Percentiles rank a stretch among this genome's conserved stretches.
phyloP scores from a whole-genome alignment of 2,888 invertebrate genomes.

The Camponotus fellah region DNA sequence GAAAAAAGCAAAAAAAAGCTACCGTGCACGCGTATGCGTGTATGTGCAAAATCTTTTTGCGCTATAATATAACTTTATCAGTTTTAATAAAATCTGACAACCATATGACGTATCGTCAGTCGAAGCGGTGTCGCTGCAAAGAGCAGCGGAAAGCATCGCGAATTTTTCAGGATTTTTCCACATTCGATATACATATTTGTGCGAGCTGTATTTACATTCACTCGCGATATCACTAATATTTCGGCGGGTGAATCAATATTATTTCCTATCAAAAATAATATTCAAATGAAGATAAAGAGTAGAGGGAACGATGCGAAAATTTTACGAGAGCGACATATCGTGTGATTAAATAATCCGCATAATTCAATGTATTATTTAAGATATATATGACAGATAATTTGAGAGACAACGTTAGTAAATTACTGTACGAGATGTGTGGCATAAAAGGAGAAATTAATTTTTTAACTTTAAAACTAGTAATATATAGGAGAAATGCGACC shows the following conservation, averaged over 20 bases:
- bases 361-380: background rate
- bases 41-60: constrained; percentile 12
- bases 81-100: constrained; percentile 19
- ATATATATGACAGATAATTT: background rate
- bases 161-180: background rate
- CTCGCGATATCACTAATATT: background rate
- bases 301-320: background rate
- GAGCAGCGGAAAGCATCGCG: background rate
- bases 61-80: constrained; percentile 13
- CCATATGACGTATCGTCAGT: background rate
- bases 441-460: background rate
- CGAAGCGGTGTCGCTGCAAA: background rate
- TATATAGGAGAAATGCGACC: background rate
- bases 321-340: background rate
- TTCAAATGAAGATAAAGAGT: background rate
- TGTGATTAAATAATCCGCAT: background rate
- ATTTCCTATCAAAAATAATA: background rate
- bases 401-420: background rate
- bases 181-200: background rate
- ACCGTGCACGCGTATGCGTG: background rate
- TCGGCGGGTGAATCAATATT: background rate
- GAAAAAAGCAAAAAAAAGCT: constrained; percentile 5
- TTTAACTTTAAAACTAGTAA: background rate
- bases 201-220: background rate
- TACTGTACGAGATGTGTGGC: background rate